These are phyloP conservation scores for Hydractinia symbiolongicarpus DNA, from an alignment of 30 jellyfish, hydroid and myxozoan species.

Conservation along the genomic window DNA sequence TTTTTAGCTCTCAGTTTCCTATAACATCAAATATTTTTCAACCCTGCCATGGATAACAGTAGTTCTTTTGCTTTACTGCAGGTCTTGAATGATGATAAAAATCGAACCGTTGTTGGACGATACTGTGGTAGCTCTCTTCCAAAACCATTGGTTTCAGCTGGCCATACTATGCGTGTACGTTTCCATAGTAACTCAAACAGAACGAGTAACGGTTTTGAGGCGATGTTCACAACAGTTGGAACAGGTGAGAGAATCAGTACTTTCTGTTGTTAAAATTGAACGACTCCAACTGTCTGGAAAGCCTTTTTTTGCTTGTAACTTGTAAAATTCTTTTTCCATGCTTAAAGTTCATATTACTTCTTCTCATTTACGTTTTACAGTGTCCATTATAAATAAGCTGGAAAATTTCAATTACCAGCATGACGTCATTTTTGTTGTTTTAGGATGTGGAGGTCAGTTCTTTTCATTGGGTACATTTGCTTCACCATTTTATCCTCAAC, in stretches of 20 bases:
- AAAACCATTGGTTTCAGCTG: constrained; percentile 51
- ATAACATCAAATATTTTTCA: too few relatives aligned
- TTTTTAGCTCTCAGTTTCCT: too few relatives aligned
- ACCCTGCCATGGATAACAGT: background rate
- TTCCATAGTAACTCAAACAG: constrained; percentile 12
- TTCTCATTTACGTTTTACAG: too few relatives aligned
- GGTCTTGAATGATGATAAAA: constrained; percentile 3
- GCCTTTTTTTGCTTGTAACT: too few relatives aligned
- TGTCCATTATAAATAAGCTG: too few relatives aligned
- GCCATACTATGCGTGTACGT: constrained; percentile 42
- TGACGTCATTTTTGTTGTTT: background rate
- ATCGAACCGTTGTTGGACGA: constrained; percentile 50
- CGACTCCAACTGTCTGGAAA: too few relatives aligned
- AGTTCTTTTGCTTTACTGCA: background rate
- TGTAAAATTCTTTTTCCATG: too few relatives aligned
- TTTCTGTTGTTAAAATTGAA: too few relatives aligned
- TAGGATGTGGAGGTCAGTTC: background rate
- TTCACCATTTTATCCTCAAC: background rate
- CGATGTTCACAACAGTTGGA: background rate
- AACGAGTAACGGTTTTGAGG: background rate
- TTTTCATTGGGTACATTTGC: background rate
- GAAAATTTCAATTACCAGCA: too few relatives aligned
- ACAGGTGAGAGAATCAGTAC: background rate
- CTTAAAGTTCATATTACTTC: too few relatives aligned
- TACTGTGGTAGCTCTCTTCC: constrained; percentile 77